These are phyloP conservation scores for Probaryconus sp. DNA, from an alignment of 1,140 invertebrate genomes.

Conservation along the genomic window DNA sequence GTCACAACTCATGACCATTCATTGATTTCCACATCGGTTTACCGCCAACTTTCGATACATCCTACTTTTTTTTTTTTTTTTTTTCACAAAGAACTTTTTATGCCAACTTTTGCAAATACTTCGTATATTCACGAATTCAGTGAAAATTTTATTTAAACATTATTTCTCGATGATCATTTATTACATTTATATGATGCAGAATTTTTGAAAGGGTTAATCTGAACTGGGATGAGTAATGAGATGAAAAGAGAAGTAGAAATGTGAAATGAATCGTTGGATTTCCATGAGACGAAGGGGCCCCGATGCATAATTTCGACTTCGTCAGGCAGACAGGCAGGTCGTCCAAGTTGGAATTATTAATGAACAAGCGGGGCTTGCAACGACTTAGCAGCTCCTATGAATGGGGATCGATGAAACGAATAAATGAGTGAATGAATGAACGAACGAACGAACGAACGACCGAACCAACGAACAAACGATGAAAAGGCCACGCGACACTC, in stretches of 20 bases:
- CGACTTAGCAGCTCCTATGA: constrained; percentile 27
- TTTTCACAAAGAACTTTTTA: no score
- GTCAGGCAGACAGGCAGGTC: background rate
- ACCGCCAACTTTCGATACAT: constrained; percentile 13
- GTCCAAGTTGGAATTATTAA: constrained; percentile 47
- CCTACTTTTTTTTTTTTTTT: no score
- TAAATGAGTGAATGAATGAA: constrained; percentile 50
- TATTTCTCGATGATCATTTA: no score
- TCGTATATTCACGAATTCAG: no score
- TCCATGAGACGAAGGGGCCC: constrained; percentile 8
- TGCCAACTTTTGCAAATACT: background rate
- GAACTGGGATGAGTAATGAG: no score
- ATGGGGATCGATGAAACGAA: constrained; percentile 54
- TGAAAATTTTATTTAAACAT: no score
- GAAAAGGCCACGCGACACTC: constrained; percentile 31
- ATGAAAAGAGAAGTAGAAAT: no score
- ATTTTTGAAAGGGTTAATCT: no score
- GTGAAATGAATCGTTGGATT: no score
- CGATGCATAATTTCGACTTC: constrained; percentile 27
- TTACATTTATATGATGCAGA: no score
- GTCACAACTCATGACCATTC: constrained; percentile 55
- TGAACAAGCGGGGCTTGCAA: constrained; percentile 12
- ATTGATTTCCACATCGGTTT: constrained; percentile 50
- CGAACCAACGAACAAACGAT: constrained; percentile 44
- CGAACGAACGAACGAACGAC: constrained; percentile 30